Base-by-base conservation (phyloP, 2,113 vertebrate genomes). In the Spilogale gracilis region DNA sequence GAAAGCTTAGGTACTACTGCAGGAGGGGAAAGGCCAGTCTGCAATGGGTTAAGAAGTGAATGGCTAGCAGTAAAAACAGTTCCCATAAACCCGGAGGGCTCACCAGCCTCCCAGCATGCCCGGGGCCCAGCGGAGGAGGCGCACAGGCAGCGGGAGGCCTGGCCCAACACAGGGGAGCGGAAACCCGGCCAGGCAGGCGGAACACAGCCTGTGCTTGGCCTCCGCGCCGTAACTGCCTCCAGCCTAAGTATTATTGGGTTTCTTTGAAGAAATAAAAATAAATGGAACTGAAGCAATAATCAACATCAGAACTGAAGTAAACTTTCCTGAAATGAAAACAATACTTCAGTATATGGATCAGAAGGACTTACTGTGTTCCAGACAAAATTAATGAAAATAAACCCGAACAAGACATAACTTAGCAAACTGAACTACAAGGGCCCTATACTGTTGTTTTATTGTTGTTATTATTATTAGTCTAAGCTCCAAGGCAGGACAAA, bases 301-400 rank as follows among this genome's bases (percentile, higher is more conserved):
- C 84, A 95, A 97, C 97, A 97, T 94, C 91, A 96, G 85, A 90
- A 94, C 80, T 43, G 58, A 96, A 94, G 91, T 58, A 95, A 95
- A 97, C 91, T 93, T 95, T 96, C n/a, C 92, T 95, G 69, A 97
- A 97, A 97, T 94, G 74, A 97, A 97, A 96, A 95, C 38, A 97
- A 89, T 94, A 94, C 81, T 79, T 96, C 91, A 91, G 91, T 94
- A 65, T 94, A 92, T 71, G 56, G 78, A 95, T 85, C 95, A 93
- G 95, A 93, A 91, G 71, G 45, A 91, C 79, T 95, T 81, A 95
- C 13, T 67, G 48, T 84, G 63, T 73, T 96, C 58, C 71, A 94
- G 96, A 90, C 38, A 81, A 94, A 97, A 94, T 96, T 89, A 96
- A 95, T 96, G 88, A 96, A 91, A 93, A 94, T 25, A 96, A 85